A percentile compares a stretch with the other conserved stretches of the same genome.
phyloP scores from a whole-genome alignment of 2,797 vertebrate genomes.

The Tapera naevia region DNA sequence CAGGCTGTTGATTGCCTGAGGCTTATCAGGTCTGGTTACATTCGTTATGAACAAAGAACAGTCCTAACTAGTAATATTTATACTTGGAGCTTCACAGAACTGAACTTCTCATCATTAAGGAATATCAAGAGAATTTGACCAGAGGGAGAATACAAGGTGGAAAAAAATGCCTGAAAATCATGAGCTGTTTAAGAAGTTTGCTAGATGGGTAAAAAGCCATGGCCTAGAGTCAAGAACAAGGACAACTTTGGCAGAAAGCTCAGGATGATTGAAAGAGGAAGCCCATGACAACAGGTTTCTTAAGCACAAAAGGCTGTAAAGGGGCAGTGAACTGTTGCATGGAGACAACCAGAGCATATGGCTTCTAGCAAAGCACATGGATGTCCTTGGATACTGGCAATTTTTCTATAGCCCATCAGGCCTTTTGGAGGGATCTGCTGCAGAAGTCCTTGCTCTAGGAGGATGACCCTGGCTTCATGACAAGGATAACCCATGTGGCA shows the following conservation, averaged over 20 bases:
- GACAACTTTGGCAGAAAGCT: constrained; percentile 11
- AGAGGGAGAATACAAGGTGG: background rate
- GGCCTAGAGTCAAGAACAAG: background rate
- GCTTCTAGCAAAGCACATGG: background rate
- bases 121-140: background rate
- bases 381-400: constrained; percentile 9
- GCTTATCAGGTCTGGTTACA: background rate
- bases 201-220: constrained; percentile 12
- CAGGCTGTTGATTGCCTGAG: background rate
- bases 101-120: background rate
- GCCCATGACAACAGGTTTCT: background rate
- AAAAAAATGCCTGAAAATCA: background rate
- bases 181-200: constrained; percentile 14
- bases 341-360: constrained; percentile 17
- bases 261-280: background rate
- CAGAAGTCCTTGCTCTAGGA: background rate
- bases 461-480: background rate
- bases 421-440: background rate
- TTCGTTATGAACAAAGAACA: background rate
- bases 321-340: background rate
- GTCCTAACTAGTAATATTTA: background rate
- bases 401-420: background rate
- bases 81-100: background rate
- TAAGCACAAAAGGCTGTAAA: constrained; percentile 1
- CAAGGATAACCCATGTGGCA: background rate